Evolutionary conservation across 1,140 invertebrate genomes (phyloP), one percentile per base, ranked within the genome.

Genomic region (Trissolcus basalis): DNA sequence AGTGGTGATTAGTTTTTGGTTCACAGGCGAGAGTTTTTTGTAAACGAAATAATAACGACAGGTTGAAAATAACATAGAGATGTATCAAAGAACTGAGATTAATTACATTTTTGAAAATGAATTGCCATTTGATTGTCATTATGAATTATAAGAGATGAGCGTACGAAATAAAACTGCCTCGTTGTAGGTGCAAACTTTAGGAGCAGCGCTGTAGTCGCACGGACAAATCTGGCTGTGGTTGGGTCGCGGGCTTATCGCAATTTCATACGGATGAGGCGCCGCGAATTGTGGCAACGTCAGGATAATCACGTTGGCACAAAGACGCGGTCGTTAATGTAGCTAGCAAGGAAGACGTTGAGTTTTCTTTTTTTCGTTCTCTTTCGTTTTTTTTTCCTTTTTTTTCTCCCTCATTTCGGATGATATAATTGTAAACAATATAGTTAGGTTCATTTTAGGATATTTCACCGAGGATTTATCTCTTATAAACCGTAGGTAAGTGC

Each of bases 181-280:
- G 39, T 73, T 47, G 61, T 77, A 77, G 73, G 78, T 60, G 64
- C 64, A 69, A 59, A 58, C 71, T 49, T 4, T 79, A 72, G 58
- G 47, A 68, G 59, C 75, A 74, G 75, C 71, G 78, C 80, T 79
- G 75, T 79, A 80, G 75, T 81, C 71, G 80, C 78, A 81, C 80
- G 78, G 78, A 80, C 78, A 80, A 81, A 77, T 79, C 77, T 81
- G 80, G 80, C 80, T 81, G 80, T 81, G 80, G 80, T 81, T 78
- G 70, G 45, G 63, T 33, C 48, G 50, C 59, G 59, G 56, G 49
- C 72, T 73, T 71, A 70, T 72, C 61, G 56, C 61, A 43, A 76
- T 65, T 64, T 76, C 60, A 19, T 69, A 68, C 36, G 49, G 15
- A 74, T 50, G 55, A 58, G 44, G 14, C 19, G 19, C 1, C 19